A percentile compares a stretch with the other conserved stretches of the same genome.
Evolutionary conservation across 2,888 invertebrate species (phyloP).

Genomic region (Magallana nippona): DNA sequence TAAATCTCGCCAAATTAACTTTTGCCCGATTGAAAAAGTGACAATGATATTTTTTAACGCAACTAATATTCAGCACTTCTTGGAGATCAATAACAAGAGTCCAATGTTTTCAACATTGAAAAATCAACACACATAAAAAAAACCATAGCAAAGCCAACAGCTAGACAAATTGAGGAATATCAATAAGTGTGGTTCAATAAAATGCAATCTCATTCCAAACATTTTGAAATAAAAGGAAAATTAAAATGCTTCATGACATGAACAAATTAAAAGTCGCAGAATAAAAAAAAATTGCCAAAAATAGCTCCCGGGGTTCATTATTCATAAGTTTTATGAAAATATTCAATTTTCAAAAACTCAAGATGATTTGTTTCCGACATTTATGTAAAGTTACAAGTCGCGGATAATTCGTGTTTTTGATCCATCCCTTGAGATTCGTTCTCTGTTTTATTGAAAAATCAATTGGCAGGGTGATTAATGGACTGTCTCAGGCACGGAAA

Average conservation of each 20-base stretch:
- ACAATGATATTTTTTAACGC: too few species aligned
- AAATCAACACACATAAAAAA: too few species aligned
- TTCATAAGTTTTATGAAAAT: neutral
- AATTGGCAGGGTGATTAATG: constrained; percentile 53
- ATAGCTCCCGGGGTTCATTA: neutral
- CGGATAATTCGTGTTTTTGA: constrained; percentile 27
- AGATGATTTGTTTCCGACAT: constrained; percentile 16
- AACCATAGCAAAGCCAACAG: too few species aligned
- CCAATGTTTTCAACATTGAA: too few species aligned
- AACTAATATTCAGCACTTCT: too few species aligned
- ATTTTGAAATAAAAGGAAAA: too few species aligned
- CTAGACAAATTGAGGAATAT: too few species aligned
- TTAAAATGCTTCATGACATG: neutral
- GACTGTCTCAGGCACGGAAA: constrained; percentile 53
- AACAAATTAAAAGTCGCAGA: neutral
- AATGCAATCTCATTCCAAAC: too few species aligned
- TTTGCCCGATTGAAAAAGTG: too few species aligned
- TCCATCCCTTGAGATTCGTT: constrained; percentile 40
- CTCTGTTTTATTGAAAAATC: constrained; percentile 54
- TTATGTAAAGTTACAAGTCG: neutral
- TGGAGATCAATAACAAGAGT: too few species aligned
- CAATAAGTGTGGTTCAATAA: too few species aligned
- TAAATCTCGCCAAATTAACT: too few species aligned
- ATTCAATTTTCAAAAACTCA: constrained; percentile 7
- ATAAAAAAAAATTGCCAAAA: neutral